These are phyloP conservation scores for Scalopus aquaticus DNA, from an alignment of 2,113 vertebrate species.

Conservation along the genomic window DNA sequence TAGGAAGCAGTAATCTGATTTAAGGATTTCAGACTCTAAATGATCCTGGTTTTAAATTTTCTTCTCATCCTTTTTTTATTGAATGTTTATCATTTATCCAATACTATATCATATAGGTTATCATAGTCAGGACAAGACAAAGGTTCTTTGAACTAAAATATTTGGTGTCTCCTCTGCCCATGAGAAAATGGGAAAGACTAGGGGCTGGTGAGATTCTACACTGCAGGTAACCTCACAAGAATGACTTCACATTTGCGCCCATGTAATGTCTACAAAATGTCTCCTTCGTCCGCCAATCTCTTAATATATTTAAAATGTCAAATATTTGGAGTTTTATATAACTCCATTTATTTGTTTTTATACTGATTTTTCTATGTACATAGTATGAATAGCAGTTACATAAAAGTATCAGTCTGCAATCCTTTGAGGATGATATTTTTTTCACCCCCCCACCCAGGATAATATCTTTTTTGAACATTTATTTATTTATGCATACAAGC, in stretches of 20 bases:
- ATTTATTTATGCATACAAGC: no score
- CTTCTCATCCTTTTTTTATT: background rate
- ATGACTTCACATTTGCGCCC: background rate
- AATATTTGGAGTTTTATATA: slow-evolving; percentile 67
- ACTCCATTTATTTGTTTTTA: slow-evolving; percentile 65
- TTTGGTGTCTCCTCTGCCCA: background rate
- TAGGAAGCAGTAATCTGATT: background rate
- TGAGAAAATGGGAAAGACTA: slow-evolving; percentile 1
- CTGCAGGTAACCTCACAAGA: background rate
- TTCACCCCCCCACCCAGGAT: no score
- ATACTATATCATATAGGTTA: background rate
- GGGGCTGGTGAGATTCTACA: background rate
- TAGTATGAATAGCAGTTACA: slow-evolving; percentile 52
- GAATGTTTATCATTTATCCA: background rate
- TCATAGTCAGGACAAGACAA: background rate
- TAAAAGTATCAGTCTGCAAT: slow-evolving; percentile 54
- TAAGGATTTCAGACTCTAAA: background rate
- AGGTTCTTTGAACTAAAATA: background rate
- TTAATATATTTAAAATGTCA: slow-evolving; percentile 60
- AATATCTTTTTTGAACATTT: no score
- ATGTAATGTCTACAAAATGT: background rate
- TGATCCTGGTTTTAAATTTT: background rate
- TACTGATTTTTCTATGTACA: slow-evolving; percentile 46
- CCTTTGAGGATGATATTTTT: slow-evolving; percentile 39
- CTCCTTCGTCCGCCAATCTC: slow-evolving; percentile 20